Conservation (phyloP, 2,888 invertebrate genomes). For the Caenorhabditis parvicauda region DNA sequence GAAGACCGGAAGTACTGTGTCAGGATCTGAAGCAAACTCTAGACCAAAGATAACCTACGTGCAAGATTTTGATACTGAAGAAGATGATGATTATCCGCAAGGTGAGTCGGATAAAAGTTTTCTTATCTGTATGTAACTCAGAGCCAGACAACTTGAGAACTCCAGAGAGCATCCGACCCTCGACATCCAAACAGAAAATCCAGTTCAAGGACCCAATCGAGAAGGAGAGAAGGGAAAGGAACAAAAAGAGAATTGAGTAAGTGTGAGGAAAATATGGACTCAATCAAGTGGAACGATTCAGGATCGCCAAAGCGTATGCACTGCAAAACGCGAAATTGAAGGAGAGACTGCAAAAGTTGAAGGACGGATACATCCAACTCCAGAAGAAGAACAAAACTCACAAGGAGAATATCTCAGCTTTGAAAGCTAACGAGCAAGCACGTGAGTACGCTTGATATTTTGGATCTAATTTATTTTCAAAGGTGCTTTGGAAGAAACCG, state of each 20-base stretch:
- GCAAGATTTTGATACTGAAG: neutral
- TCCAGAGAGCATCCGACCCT: no score
- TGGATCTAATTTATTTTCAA: neutral
- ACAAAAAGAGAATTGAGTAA: slow-evolving; percentile 6
- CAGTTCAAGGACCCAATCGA: neutral
- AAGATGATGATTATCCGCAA: slow-evolving; percentile 22
- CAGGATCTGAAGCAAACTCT: no score
- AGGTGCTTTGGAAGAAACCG: slow-evolving; percentile 10
- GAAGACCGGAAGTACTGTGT: no score
- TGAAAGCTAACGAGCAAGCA: neutral
- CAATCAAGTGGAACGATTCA: slow-evolving; percentile 9
- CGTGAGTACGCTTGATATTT: neutral
- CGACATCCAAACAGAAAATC: slow-evolving; percentile 10
- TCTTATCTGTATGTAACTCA: neutral
- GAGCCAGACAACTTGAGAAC: neutral
- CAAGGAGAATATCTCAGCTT: neutral
- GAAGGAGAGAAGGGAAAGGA: slow-evolving; percentile 1
- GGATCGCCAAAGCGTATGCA: slow-evolving; percentile 29
- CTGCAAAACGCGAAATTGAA: slow-evolving; percentile 31
- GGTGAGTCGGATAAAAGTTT: slow-evolving; percentile 4
- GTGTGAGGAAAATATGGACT: neutral
- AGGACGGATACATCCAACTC: slow-evolving; percentile 5
- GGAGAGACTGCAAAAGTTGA: slow-evolving; percentile 20
- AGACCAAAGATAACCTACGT: neutral
- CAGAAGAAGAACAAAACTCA: slow-evolving; percentile 9